Percentiles rank a stretch among this genome's conserved stretches.
phyloP scores from a whole-genome alignment of 2,113 vertebrate species.

The pig (Sus scrofa) region T2T-Sscrofa CM000824.6:184963001-184963500 shows the following conservation, averaged over 20 bases:
- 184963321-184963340: constrained; percentile 88
- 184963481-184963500: constrained; percentile 85
- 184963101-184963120: constrained; percentile 67
- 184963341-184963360: constrained; percentile 82
- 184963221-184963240: constrained; percentile 78
- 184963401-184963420: constrained; percentile 88
- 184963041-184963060: constrained; percentile 82
- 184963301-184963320: constrained; percentile 89
- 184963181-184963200: constrained; percentile 78
- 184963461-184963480: constrained; percentile 84
- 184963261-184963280: constrained; percentile 90
- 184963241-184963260: constrained; percentile 88
- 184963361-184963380: constrained; percentile 88
- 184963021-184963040: constrained; percentile 88
- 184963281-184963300: constrained; percentile 90
- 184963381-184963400: constrained; percentile 89
- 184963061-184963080: constrained; percentile 62
- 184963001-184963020: constrained; percentile 87
- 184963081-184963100: constrained; percentile 82
- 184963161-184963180: constrained; percentile 86
- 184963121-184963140: constrained; percentile 85
- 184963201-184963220: constrained; percentile 83
- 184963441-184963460: constrained; percentile 83
- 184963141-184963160: constrained; percentile 87
- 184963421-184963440: constrained; percentile 88